Base-by-base conservation (phyloP, 2,888 invertebrate genomes). In the Xestia c-nigrum region DNA sequence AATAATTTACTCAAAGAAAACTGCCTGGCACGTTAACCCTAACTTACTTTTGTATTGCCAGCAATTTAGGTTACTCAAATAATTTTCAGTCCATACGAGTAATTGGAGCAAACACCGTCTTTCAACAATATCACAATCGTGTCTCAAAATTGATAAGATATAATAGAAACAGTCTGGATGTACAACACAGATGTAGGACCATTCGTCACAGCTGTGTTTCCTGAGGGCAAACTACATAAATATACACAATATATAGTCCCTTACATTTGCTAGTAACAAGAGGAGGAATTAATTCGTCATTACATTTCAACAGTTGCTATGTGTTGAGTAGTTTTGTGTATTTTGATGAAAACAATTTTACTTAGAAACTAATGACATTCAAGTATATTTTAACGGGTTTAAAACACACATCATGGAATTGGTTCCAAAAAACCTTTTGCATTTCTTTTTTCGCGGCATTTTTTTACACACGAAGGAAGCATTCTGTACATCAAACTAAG, bases 191-290 rank as follows among this genome's bases (percentile, higher is more conserved):
- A 63, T 31, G 46, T 69, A 6, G 24, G 19, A 19, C 47, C 16
- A 47, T 74, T 72, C 10, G 40, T 59, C 21, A 59, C 40, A 24
- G 21, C 24, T 59, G 21, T 24, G 38, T 24, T 59, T 74, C 47
- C 40, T 24, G 47, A 73, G 21, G 47, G 24, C 21, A 24, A 47
- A 47, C 3, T 47, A 14, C 6, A n/a, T 7, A 73, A 12, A n/a
- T 31, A 6, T 10, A 70, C 21, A 5, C 3, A 5, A 14, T n/a
- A 14, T n/a, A 24, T 24, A 14, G 19, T 12, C 5, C 12, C n/a
- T n/a, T 66, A 72, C 9, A 67, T 68, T 1, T 31, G 21, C 31
- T 21, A 31, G 50, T 52, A 6, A 43, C 12, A 38, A 43, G 46
- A 46, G 19, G 43, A 71, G 9, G 19, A 71, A 55, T 72, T 38